phyloP scores from a whole-genome alignment of 2,888 invertebrate species.

The Nemurella pictetii region DNA sequence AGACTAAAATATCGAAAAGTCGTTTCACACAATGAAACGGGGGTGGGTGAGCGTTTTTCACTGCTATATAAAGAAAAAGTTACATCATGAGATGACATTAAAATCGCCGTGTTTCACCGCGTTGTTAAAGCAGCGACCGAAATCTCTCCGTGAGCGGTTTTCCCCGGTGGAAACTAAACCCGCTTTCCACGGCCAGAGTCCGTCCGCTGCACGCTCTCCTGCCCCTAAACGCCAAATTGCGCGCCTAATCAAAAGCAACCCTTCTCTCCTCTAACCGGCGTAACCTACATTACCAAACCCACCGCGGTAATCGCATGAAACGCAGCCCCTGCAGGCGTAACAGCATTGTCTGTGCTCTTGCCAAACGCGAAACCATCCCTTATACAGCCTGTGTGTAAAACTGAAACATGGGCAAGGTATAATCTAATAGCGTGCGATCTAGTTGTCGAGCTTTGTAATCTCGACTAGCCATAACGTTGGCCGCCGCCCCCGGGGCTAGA shows the following conservation, averaged over 20 bases:
- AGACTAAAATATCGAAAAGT: background rate
- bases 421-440: conserved; percentile 18
- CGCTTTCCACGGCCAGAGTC: background rate
- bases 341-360: background rate
- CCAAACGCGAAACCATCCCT: too few species aligned
- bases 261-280: background rate
- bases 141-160: background rate
- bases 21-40: background rate
- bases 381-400: too few species aligned
- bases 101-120: background rate
- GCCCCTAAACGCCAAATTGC: background rate
- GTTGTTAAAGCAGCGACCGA: background rate
- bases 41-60: background rate
- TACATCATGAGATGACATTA: background rate
- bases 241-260: background rate
- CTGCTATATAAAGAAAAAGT: background rate
- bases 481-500: background rate
- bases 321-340: conserved; percentile 10
- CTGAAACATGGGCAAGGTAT: background rate
- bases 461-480: background rate
- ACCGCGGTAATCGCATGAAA: background rate
- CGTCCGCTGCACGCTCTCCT: background rate
- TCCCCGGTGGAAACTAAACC: background rate
- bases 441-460: background rate
- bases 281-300: background rate